Conservation (phyloP, 2,888 invertebrate species). For the Lottia scabra region DNA sequence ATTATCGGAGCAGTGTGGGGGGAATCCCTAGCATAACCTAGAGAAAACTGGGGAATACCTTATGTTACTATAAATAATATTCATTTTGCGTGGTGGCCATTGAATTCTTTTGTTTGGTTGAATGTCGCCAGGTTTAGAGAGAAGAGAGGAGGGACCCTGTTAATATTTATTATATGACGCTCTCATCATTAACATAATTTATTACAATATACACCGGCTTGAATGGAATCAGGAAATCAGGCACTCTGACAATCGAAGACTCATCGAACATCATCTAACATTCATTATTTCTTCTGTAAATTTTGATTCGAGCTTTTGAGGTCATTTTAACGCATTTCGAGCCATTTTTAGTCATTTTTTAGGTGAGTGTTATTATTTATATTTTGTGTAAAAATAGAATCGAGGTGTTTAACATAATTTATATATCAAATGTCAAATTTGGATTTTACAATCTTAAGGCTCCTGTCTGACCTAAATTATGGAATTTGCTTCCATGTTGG, state of each 20-base stretch:
- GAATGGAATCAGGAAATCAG: too few species aligned
- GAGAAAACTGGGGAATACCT: conserved; percentile 12
- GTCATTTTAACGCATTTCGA: too few species aligned
- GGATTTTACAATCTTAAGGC: too few species aligned
- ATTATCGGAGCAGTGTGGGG: too few species aligned
- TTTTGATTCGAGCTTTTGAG: too few species aligned
- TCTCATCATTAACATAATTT: conserved; percentile 58
- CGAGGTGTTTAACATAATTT: background rate
- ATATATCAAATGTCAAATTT: background rate
- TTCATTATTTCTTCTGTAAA: too few species aligned
- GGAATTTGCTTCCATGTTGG: too few species aligned
- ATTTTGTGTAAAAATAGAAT: background rate
- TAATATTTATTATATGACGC: conserved; percentile 51
- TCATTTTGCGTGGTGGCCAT: conserved; percentile 15
- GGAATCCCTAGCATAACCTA: too few species aligned
- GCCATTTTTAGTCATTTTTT: background rate
- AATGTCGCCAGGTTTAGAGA: conserved; percentile 10
- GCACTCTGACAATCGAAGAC: too few species aligned
- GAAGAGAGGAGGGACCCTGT: conserved; percentile 35
- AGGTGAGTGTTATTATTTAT: background rate
- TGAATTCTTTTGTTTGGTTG: conserved; percentile 24
- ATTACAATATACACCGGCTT: conserved; percentile 36
- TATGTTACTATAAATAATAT: conserved; percentile 29
- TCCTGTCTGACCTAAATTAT: too few species aligned
- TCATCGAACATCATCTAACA: too few species aligned